A percentile compares a stretch with the other conserved stretches of the same genome.
Conservation (phyloP, 2,113 vertebrate genomes). For the Motacilla alba region DNA sequence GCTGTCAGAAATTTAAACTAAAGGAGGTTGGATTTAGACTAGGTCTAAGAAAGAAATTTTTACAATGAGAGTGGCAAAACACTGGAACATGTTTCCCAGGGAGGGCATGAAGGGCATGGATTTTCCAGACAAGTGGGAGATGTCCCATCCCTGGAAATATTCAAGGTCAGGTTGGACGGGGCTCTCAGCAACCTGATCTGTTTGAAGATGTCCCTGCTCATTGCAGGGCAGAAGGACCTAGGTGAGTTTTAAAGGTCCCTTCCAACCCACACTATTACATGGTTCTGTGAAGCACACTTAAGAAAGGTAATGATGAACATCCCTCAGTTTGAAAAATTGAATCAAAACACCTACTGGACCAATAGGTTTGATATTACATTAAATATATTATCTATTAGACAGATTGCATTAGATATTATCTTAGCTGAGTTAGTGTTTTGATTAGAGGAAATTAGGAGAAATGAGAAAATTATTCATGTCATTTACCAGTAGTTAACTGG, state of each 20-base stretch:
- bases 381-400: background rate
- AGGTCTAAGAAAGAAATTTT: background rate
- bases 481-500: background rate
- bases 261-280: background rate
- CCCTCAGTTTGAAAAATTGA: background rate
- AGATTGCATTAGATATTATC: background rate
- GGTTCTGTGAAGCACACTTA: background rate
- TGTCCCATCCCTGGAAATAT: background rate
- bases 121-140: background rate
- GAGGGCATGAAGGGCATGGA: background rate
- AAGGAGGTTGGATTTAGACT: background rate
- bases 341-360: background rate
- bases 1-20: background rate
- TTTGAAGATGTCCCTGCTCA: background rate
- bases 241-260: background rate
- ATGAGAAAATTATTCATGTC: background rate
- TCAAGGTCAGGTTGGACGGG: background rate
- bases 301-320: background rate
- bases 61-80: rapidly evolving
- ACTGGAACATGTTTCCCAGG: background rate
- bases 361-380: background rate
- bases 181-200: background rate
- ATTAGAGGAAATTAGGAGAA: background rate
- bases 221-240: background rate
- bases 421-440: background rate